Percentiles rank a stretch among this genome's conserved stretches.
Evolutionary conservation across 1,140 invertebrate species (phyloP).

Genomic region (Tetramorium alpestre): DNA sequence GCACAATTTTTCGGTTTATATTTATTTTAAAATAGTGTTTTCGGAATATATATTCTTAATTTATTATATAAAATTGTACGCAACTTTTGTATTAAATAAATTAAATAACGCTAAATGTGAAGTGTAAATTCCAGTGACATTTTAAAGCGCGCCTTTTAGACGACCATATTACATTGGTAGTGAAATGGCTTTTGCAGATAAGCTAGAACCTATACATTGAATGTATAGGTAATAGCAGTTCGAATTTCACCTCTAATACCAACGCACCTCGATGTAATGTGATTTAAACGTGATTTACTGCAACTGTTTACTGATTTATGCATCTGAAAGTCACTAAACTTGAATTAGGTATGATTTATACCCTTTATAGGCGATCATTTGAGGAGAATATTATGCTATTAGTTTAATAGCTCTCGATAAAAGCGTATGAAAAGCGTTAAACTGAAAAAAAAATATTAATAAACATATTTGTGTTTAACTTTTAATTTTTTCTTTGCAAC

Average conservation of each 20-base stretch:
- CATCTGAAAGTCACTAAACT: neutral
- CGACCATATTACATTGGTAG: neutral
- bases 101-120: neutral
- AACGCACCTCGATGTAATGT: slow-evolving; percentile 3
- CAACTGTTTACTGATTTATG: neutral
- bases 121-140: slow-evolving; percentile 2
- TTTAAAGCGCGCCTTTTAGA: slow-evolving; percentile 22
- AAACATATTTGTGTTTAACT: no score
- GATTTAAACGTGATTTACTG: slow-evolving; percentile 38
- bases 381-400: neutral
- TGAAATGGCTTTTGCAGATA: slow-evolving; percentile 33
- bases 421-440: neutral
- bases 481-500: no score
- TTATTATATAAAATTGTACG: neutral
- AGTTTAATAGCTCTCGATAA: neutral
- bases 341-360: slow-evolving; percentile 5
- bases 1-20: neutral
- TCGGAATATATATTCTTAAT: neutral
- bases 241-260: neutral
- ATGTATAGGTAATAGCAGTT: slow-evolving; percentile 1
- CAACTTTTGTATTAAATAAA: neutral
- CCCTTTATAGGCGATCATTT: neutral
- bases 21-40: neutral
- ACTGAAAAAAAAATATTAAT: no score
- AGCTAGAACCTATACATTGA: neutral